Evolutionary conservation across 2,113 vertebrate species (phyloP).

Genomic region (Quiscalus mexicanus): DNA sequence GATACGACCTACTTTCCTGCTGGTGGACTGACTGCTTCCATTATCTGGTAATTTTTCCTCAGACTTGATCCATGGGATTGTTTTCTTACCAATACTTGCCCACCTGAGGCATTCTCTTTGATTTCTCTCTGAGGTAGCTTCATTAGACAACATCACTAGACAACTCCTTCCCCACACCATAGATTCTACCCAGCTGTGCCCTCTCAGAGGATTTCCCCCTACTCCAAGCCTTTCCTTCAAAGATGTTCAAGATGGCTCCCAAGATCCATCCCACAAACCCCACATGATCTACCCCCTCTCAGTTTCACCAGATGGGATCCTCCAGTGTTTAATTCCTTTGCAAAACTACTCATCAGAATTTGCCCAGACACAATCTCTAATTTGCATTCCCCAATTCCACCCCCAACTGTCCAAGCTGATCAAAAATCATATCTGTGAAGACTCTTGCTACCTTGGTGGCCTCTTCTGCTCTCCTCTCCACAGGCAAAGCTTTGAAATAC

Average conservation of each 20-base stretch:
- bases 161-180: neutral
- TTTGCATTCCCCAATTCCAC: neutral
- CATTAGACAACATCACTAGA: neutral
- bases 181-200: neutral
- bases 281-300: fast-evolving
- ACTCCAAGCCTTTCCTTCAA: neutral
- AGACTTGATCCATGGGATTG: neutral
- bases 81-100: neutral
- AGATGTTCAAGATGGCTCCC: neutral
- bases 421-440: neutral
- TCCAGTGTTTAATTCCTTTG: neutral
- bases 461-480: neutral
- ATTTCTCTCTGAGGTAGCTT: neutral
- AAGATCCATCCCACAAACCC: neutral
- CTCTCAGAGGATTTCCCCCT: fast-evolving
- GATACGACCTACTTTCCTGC: neutral
- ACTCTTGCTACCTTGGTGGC: neutral
- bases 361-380: neutral
- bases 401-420: neutral
- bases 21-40: neutral
- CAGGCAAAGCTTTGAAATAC: neutral
- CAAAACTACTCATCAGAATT: neutral
- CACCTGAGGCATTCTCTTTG: neutral
- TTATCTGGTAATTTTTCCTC: neutral
- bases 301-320: neutral